Base-by-base conservation (phyloP, 2,113 vertebrate species). In the Sceloporus tristichus region DNA sequence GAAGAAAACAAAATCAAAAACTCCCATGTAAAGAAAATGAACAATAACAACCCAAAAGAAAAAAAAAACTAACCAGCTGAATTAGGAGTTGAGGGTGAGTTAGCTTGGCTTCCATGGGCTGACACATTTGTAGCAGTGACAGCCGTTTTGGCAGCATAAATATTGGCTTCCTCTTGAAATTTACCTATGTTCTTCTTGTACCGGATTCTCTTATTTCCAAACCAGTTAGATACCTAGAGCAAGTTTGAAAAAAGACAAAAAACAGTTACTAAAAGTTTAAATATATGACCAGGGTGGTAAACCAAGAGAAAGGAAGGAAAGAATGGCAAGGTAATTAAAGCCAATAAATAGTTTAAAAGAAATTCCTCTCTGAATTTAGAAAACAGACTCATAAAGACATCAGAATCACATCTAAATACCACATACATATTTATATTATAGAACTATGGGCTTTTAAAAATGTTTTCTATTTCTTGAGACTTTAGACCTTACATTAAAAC, bases 151-250 rank as follows among this genome's bases (percentile, higher is more conserved):
- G 98, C 99, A 95, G 99, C 99, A 96, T 99, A 99, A 98, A 99
- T 99, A 98, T 99, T 99, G 97, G 99, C 99, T 98, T 99, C 99
- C 97, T 99, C 99, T 97, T 99, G 99, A 97, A 99, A 99, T 98
- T 99, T 99, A 97, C 99, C 99, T 97, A 99, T 99, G 98, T 99
- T 99, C 98, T 99, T 99, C 98, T 99, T 99, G 98, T 99, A 99
- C 96, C 99, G 98, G 98, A 99, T 99, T 98, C 99, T 97, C 97
- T 99, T 99, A 98, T 99, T 99, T 97, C 99, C 99, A 97, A 99
- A 99, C 99, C 99, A 99, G 98, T 99, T 99, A 97, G 99, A 99
- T 97, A 99, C 99, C 99, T 99, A 96, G 91, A 95, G 94, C 0
- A 0, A 94, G 90, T 95, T 90, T 95, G 85, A 97, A 85, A 95